phyloP scores from a whole-genome alignment of 2,888 invertebrate species.

The Stenurella melanura region DNA sequence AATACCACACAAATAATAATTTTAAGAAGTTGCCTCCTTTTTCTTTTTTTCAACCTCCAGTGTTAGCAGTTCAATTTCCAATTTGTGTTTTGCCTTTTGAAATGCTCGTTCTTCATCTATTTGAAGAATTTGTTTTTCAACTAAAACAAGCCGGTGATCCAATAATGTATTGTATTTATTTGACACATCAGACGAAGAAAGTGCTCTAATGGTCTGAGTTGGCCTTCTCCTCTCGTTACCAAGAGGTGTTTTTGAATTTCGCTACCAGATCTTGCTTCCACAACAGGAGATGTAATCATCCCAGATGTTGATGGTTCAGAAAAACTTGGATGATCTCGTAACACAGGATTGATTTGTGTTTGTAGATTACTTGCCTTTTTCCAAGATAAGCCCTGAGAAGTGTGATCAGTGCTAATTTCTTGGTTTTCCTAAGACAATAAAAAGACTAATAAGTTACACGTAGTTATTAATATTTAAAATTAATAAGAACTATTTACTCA shows the following conservation, averaged over 20 bases:
- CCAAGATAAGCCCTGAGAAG: not conserved
- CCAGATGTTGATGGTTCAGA: not conserved
- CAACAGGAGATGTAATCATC: not conserved
- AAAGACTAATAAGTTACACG: constrained; percentile 3
- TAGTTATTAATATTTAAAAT: not conserved
- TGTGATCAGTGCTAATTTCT: not conserved
- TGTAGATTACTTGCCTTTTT: not conserved
- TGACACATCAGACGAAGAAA: not conserved
- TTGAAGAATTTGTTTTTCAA: constrained; percentile 19
- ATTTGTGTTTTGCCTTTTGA: not conserved
- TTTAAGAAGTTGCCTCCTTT: no score
- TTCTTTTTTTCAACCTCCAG: not conserved
- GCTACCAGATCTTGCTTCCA: not conserved
- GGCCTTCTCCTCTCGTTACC: not conserved
- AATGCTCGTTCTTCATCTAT: constrained; percentile 11
- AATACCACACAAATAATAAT: no score
- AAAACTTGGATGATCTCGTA: not conserved
- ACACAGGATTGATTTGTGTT: not conserved
- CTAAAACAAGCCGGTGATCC: not conserved
- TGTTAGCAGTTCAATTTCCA: constrained; percentile 10
- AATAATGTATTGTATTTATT: not conserved
- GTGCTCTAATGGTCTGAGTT: not conserved
- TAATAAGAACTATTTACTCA: not conserved
- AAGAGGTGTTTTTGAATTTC: not conserved
- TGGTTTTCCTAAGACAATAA: not conserved